Base-by-base conservation (phyloP, 2,113 vertebrate species). In the Aldabrachelys gigantea region DNA sequence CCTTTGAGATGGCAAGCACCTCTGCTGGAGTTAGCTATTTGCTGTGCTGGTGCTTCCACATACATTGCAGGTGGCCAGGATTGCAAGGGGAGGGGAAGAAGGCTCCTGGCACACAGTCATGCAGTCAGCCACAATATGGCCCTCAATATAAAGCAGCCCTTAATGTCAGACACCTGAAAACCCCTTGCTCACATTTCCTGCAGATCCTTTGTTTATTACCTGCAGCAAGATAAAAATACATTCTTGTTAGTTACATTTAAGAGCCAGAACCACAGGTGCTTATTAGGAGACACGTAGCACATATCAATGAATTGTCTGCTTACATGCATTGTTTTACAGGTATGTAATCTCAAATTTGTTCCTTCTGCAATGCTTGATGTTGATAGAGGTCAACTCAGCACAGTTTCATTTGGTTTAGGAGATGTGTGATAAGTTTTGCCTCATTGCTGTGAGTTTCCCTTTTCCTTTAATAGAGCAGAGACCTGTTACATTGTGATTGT, bases 161-260 rank as follows among this genome's bases (percentile, higher is more conserved):
- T 57, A 57, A 59, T 29, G 27, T 29, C 57, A 59, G 57, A 59
- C 27, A 31, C 27, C 57, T 59, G 57, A 59, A 29, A 59, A 10
- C 54, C 54, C 24, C 10, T 56, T 56, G 54, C 24, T 56, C 54
- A 59, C 57, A 29, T 59, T 59, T 82, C 89, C 79, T 21, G 65
- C 62, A 75, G 81, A 84, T 12, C 24, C 87, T 76, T 25, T 29
- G 25, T 59, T 76, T 94, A 19, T 31, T 88, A 79, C 81, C 89
- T 95, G 79, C 90, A 95, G 92, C 4, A 35, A 95, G 93, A 92
- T 91, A 82, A 38, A 95, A 97, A 92, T 72, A 65, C 75, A 6
- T 95, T 94, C 89, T 17, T 69, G 54, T 25, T 24, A 56, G 10
- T 69, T n/a, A 69, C 16, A 69, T 69, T 62, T 69, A 57, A 57